Evolutionary conservation across 2,113 vertebrate genomes (phyloP).

Genomic region (Xenopus laevis): DNA sequence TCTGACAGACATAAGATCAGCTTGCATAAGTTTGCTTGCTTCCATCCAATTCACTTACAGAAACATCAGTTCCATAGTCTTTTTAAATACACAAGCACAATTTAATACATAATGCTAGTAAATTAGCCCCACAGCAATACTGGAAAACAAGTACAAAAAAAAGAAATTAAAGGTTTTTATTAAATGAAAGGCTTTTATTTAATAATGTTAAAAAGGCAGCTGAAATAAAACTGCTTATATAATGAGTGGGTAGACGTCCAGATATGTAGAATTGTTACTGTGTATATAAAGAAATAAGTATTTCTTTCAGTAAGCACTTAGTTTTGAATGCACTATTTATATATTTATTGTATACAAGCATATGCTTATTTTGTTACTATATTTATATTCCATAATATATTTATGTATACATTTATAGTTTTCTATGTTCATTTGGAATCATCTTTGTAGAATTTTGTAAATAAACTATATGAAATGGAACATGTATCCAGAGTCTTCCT

Average conservation of each 20-base stretch:
- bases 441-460: constrained; percentile 46
- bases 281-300: background rate
- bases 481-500: background rate
- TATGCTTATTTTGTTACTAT: constrained; percentile 68
- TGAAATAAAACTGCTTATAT: no score
- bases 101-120: no score
- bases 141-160: no score
- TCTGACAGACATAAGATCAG: no score
- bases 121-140: no score
- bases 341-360: constrained; percentile 69
- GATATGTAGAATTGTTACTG: background rate
- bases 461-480: constrained; percentile 22
- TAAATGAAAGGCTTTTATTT: no score
- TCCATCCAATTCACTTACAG: no score
- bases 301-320: constrained; percentile 64
- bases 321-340: constrained; percentile 67
- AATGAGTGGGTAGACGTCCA: background rate
- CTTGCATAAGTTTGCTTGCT: no score
- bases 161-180: no score
- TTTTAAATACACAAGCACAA: no score
- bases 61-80: no score
- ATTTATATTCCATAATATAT: constrained; percentile 72
- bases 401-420: constrained; percentile 56
- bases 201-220: no score
- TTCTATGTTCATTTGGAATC: constrained; percentile 63